Conservation (phyloP, 2,797 vertebrate species). For the Chiroxiphia lanceolata region DNA sequence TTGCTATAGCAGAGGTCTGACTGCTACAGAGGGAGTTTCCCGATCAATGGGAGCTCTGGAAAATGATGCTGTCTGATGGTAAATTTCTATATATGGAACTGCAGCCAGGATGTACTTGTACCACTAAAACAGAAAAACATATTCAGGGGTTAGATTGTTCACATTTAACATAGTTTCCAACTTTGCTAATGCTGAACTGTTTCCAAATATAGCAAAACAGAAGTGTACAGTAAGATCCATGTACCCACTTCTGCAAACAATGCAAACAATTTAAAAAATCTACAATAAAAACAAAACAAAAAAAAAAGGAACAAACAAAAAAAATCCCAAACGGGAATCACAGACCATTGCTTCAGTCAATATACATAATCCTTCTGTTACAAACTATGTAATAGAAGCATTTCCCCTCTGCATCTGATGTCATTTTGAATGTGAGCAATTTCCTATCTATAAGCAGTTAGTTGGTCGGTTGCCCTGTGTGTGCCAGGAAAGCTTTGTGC, state of each 20-base stretch:
- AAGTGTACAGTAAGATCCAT: background rate
- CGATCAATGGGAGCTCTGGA: background rate
- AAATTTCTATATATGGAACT: background rate
- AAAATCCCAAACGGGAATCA: background rate
- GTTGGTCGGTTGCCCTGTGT: background rate
- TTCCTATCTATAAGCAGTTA: background rate
- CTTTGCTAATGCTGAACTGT: background rate
- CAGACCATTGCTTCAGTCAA: background rate
- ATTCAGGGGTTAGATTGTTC: background rate
- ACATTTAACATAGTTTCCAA: constrained; percentile 14
- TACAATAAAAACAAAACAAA: background rate
- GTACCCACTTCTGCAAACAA: background rate
- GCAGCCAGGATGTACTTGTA: background rate
- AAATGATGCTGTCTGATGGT: background rate
- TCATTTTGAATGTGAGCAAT: background rate
- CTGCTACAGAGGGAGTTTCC: background rate
- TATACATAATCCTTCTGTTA: background rate
- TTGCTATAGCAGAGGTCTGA: background rate
- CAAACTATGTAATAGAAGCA: background rate
- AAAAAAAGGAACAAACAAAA: background rate
- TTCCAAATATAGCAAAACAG: constrained; percentile 8
- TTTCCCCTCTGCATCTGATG: background rate
- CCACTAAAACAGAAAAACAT: background rate
- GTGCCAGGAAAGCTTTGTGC: background rate
- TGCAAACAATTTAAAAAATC: background rate